Percentiles rank a stretch among this genome's conserved stretches.
These are phyloP conservation scores for Fragum fragum DNA, from an alignment of 2,888 invertebrate species.

Conservation along the genomic window DNA sequence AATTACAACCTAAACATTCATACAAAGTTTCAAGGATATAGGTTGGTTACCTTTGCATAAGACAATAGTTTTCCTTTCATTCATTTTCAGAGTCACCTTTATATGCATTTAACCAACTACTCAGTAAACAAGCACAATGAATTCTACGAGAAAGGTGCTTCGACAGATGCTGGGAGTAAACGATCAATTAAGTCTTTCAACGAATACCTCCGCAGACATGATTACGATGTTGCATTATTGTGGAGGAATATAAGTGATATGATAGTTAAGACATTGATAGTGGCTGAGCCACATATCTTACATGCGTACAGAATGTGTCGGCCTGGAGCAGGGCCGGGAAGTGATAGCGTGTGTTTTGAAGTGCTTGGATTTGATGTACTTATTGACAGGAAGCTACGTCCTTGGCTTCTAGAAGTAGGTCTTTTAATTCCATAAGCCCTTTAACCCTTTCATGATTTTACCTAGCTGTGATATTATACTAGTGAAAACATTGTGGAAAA, in stretches of 20 bases:
- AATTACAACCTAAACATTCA: too few relatives aligned
- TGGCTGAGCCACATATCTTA: slow-evolving; percentile 85
- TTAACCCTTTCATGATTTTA: too few relatives aligned
- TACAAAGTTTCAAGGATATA: too few relatives aligned
- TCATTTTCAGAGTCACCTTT: slow-evolving; percentile 83
- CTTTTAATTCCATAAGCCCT: too few relatives aligned
- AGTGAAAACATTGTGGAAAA: too few relatives aligned
- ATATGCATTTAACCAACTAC: slow-evolving; percentile 87
- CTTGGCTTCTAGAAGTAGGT: slow-evolving; percentile 86
- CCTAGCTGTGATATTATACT: too few relatives aligned
- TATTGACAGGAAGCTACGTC: slow-evolving; percentile 85
- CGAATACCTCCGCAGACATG: slow-evolving; percentile 84
- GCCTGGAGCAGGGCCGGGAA: slow-evolving; percentile 84
- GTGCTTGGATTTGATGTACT: slow-evolving; percentile 87
- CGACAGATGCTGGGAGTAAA: slow-evolving; percentile 85
- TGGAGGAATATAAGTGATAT: slow-evolving; percentile 86
- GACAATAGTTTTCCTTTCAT: not conserved
- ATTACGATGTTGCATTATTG: slow-evolving; percentile 83
- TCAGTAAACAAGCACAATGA: slow-evolving; percentile 87
- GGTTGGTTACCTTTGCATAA: too few relatives aligned
- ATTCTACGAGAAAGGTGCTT: slow-evolving; percentile 83
- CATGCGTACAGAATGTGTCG: slow-evolving; percentile 87
- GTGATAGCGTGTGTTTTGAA: slow-evolving; percentile 87
- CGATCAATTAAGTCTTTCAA: slow-evolving; percentile 85
- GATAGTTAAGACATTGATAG: slow-evolving; percentile 85